These are phyloP conservation scores for Ypsolopha scabrella DNA, from an alignment of 2,888 invertebrate species.

Conservation along the genomic window DNA sequence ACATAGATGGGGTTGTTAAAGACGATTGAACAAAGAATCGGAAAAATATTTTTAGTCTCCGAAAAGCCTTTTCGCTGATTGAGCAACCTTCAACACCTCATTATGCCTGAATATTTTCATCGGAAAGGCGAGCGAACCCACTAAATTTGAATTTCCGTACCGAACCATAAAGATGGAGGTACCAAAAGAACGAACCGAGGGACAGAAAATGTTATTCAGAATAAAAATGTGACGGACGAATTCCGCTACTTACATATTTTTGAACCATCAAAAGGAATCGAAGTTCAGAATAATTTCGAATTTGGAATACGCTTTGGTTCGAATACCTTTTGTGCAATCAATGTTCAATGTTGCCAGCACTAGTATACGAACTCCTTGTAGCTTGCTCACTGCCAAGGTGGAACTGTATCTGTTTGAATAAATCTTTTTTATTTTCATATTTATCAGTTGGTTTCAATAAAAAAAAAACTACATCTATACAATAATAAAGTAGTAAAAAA, in stretches of 20 bases:
- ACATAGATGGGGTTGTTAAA: no score
- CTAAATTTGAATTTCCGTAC: slow-evolving; percentile 66
- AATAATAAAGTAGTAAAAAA: no score
- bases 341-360: slow-evolving; percentile 65
- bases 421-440: no score
- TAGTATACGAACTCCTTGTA: slow-evolving; percentile 11
- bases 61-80: slow-evolving; percentile 51
- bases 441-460: no score
- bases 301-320: slow-evolving; percentile 68
- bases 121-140: slow-evolving; percentile 64
- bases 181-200: slow-evolving; percentile 16
- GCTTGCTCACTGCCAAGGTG: no score
- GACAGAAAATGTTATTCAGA: slow-evolving; percentile 35
- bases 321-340: slow-evolving; percentile 70
- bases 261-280: slow-evolving; percentile 62
- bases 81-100: slow-evolving; percentile 57
- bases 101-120: slow-evolving; percentile 55
- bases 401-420: no score
- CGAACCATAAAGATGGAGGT: slow-evolving; percentile 22
- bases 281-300: slow-evolving; percentile 64
- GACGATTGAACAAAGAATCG: background rate
- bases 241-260: slow-evolving; percentile 69
- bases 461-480: no score
- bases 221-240: slow-evolving; percentile 58
- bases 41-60: slow-evolving; percentile 5